These are phyloP conservation scores for Nymphalis c-album DNA, from an alignment of 2,888 invertebrate genomes.

Conservation along the genomic window DNA sequence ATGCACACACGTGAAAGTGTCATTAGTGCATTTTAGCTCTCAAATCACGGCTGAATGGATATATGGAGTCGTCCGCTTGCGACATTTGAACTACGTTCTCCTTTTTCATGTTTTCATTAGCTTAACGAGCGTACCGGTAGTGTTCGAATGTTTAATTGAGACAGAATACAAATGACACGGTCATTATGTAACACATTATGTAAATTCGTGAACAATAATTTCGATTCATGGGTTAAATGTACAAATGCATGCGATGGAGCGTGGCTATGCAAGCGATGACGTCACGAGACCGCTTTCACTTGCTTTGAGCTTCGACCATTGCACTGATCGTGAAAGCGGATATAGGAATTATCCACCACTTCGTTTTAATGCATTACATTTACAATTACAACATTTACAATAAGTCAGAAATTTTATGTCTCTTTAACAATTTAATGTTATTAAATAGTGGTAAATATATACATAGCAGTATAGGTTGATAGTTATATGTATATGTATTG, in stretches of 20 bases:
- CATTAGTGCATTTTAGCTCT: constrained; percentile 32
- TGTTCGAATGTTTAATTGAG: constrained; percentile 23
- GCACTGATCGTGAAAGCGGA: constrained; percentile 66
- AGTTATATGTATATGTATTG: background rate
- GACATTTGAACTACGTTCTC: constrained; percentile 38
- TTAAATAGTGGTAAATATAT: background rate
- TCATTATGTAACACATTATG: constrained; percentile 38
- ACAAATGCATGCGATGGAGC: constrained; percentile 38
- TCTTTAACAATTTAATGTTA: background rate
- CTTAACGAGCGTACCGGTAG: constrained; percentile 29
- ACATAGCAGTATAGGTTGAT: too few species aligned
- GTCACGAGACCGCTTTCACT: constrained; percentile 69
- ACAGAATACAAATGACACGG: constrained; percentile 19
- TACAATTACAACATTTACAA: constrained; percentile 20
- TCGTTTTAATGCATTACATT: constrained; percentile 32
- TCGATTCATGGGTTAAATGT: constrained; percentile 29
- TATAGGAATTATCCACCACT: constrained; percentile 41
- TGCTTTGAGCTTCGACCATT: constrained; percentile 47
- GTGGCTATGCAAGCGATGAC: constrained; percentile 58
- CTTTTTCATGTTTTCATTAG: constrained; percentile 30
- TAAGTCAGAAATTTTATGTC: background rate
- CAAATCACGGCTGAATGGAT: constrained; percentile 22
- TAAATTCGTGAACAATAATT: constrained; percentile 38
- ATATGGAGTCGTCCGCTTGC: constrained; percentile 19
- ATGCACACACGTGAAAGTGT: constrained; percentile 34